Evolutionary conservation across 2,113 vertebrate species (phyloP), one percentile per base, ranked within the genome.

Genomic region (Thomomys bottae): DNA sequence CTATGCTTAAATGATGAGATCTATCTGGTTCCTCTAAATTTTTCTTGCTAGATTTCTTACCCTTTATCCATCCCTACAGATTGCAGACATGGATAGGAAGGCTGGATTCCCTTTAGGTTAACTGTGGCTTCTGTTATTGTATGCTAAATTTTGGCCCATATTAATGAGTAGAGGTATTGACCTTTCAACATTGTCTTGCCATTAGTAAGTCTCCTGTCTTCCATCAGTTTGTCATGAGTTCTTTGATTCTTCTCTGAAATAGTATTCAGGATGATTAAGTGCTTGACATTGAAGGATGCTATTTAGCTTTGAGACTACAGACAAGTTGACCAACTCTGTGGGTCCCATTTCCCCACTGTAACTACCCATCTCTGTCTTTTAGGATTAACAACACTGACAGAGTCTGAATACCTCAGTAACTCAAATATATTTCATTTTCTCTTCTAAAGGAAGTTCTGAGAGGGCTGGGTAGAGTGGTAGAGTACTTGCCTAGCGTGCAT

Each of bases 331-430:
- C 64, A 34, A 30, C 2, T 78, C 45, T 40, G 1, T 76, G 9
- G 18, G 17, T 86, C 77, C 88, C 4, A 82, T 87, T 88, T 20
- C 67, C 88, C 23, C 45, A 64, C 34, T 81, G 49, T 79, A 92
- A 88, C 23, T 42, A 4, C 26, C 38, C 15, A 71, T 30, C 63
- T 54, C 42, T 86, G 0, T 81, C n/a, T n/a, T 7, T 77, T 64
- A 63, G 70, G 23, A 57, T 77, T 38, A 64, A 40, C 12, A 76
- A 4, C 8, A 20, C 64, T 87, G 32, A 42, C 11, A 84, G 42
- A 14, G 28, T 75, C 17, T 38, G 21, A 32, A 81, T 54, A 40
- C 34, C 59, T 28, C 73, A 73, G 0, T 68, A 68, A 72, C 36
- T 42, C 75, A 57, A 49, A 49, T 21, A 42, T 11, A 49, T 70